Base-by-base conservation (phyloP, 2,797 vertebrate species). In the Siniperca undulata region DNA sequence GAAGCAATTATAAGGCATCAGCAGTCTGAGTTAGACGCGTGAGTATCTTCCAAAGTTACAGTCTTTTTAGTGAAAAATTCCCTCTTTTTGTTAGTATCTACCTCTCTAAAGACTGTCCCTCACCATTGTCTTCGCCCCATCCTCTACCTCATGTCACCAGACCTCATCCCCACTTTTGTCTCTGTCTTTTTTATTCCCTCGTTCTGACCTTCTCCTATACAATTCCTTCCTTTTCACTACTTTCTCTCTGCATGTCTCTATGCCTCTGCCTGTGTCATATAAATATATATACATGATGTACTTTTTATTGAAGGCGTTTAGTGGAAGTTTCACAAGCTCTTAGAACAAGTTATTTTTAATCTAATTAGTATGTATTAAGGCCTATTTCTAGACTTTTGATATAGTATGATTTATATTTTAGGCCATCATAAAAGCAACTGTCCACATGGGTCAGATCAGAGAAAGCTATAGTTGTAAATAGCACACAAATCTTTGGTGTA, bases 301-400 rank as follows among this genome's bases (percentile, higher is more conserved):
- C 6, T 46, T 81, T 56, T 72, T 70, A 67, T 11, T 77, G 11
- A 76, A 62, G 14, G 3, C 14, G 64, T 53, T 75, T 52, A 40
- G 36, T 48, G 38, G 8, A 58, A 30, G 34, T 77, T 19, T 67
- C 19, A 11, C 27, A 53, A 14, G 40, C 12, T 79, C 36, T 61
- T 38, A 24, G 27, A 50, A 44, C 13, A 56, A 16, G 20, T 9
- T 75, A 52, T 81, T 74, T 65, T 60, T 48, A 61, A 53, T 52
- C 16, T n/a, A 73, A 30, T 69, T 36, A 50, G 14, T 2, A 40
- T 4, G 8, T n/a, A 34, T 34, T 17, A 48, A 59, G 7, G 42
- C 20, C 34, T 52, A 64, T 69, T 77, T 65, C 55, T 74, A 77
- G 22, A 76, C 19, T 73, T 13, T 71, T 61, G 0, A 65, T 62